Base-by-base conservation (phyloP, 2,113 vertebrate species). In the Odocoileus virginianus region DNA sequence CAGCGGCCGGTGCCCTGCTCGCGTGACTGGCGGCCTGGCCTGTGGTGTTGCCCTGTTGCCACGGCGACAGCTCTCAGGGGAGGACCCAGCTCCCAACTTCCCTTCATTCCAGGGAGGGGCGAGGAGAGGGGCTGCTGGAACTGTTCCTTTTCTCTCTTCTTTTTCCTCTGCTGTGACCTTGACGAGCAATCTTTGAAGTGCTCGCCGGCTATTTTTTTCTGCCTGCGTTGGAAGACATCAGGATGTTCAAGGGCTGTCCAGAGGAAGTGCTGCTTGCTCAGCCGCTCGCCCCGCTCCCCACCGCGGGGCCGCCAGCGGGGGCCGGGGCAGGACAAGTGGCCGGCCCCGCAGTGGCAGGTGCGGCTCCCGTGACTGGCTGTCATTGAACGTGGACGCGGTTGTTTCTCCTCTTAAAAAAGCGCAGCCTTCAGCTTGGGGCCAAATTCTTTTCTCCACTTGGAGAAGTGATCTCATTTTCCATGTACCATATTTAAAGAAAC, bases 11-110 rank as follows among this genome's bases (percentile, higher is more conserved):
- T 98, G 98, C 98, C 98, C 55, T 98, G 96, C 98, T 99, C 99
- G 99, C 99, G 99, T 99, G 99, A 99, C 99, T 99, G 0, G 98
- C 92, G 67, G 98, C 97, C 98, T 97, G 98, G 98, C 92, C 98
- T 6, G 54, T 60, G 98, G 98, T 99, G 99, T 99, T 98, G 98
- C 98, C 97, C 71, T 43, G 98, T 99, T 97, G 97, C 98, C 98
- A 97, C 98, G 98, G 98, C 97, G 97, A 99, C 98, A 16, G 87
- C 98, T 99, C 99, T 98, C 98, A 93, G 97, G 98, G 99, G 99
- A 98, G 58, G 71, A 13, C 91, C 96, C 91, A 58, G 96, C 98
- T 98, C 98, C 98, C 97, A 98, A 95, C 99, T 98, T 98, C 98
- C 98, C 98, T 98, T 98, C 98, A 98, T 98, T 98, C 98, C 97